Conservation (phyloP, 2,888 invertebrate genomes). For the Aphodius sticticus region DNA sequence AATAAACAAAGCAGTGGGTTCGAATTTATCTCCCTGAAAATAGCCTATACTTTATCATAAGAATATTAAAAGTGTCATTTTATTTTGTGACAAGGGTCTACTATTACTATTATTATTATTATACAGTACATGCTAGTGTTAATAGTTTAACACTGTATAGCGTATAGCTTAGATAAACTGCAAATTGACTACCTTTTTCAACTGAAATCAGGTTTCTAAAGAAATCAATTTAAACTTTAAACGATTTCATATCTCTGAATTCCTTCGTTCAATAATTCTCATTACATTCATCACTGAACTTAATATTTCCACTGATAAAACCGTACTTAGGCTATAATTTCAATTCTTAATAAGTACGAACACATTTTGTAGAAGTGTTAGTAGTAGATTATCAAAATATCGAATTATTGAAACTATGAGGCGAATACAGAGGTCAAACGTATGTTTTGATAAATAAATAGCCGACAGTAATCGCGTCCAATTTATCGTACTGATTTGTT, state of each 20-base stretch:
- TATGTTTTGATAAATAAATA: conserved; percentile 51
- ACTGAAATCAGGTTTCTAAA: neutral
- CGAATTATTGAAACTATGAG: conserved; percentile 19
- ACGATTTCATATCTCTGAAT: neutral
- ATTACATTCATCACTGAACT: too few species aligned
- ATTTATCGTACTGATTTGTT: conserved; percentile 47
- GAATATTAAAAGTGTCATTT: too few species aligned
- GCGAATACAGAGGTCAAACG: conserved; percentile 48
- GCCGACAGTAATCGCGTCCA: conserved; percentile 48
- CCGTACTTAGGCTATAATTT: neutral
- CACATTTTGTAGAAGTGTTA: neutral
- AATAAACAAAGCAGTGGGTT: neutral
- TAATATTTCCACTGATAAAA: too few species aligned
- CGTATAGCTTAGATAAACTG: too few species aligned
- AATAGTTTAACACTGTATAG: too few species aligned
- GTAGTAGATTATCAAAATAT: neutral
- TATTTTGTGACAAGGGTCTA: too few species aligned
- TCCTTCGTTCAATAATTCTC: neutral
- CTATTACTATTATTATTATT: too few species aligned
- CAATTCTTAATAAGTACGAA: neutral
- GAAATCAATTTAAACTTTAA: neutral
- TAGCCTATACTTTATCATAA: too few species aligned
- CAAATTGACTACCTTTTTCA: neutral
- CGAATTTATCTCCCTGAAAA: neutral
- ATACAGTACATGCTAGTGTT: too few species aligned